A percentile compares a stretch with the other conserved stretches of the same genome.
Conservation (phyloP, 1,140 invertebrate genomes). For the Apocrypta bakeri region DNA sequence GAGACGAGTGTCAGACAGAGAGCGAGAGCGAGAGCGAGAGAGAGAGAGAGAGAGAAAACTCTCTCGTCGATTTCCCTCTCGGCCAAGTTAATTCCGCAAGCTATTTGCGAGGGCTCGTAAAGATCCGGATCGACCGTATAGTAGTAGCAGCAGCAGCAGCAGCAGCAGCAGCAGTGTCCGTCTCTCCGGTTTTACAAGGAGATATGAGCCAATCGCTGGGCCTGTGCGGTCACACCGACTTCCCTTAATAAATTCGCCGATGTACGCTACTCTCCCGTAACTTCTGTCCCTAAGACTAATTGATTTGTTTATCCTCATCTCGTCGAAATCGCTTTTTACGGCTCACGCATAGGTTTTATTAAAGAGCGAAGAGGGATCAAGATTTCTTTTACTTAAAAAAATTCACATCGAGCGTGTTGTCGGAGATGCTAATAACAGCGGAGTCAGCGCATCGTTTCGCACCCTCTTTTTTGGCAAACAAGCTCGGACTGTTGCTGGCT, state of each 20-base stretch:
- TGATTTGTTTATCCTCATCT: conserved; percentile 33
- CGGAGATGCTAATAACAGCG: neutral
- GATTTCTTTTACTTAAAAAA: too few species aligned
- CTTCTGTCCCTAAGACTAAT: conserved; percentile 1
- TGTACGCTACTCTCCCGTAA: neutral
- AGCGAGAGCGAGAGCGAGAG: neutral
- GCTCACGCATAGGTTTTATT: conserved; percentile 2
- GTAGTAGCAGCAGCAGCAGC: too few species aligned
- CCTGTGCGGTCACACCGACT: conserved; percentile 27
- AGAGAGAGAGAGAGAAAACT: conserved; percentile 26
- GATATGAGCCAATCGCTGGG: conserved; percentile 56
- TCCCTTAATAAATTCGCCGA: conserved; percentile 23
- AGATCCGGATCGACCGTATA: conserved; percentile 54
- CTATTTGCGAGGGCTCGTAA: conserved; percentile 58
- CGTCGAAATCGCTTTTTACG: neutral
- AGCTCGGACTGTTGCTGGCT: conserved; percentile 62
- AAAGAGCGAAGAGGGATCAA: neutral
- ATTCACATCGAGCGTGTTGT: too few species aligned
- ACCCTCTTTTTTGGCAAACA: neutral
- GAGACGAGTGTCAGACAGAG: neutral
- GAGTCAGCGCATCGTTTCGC: neutral
- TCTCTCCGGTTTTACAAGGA: conserved; percentile 56
- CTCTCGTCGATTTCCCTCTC: conserved; percentile 51
- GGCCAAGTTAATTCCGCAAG: conserved; percentile 53
- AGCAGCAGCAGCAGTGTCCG: neutral